Percentiles rank a stretch among this genome's conserved stretches.
Evolutionary conservation across 1,140 invertebrate genomes (phyloP).

Genomic region (Hycleus cichorii): DNA sequence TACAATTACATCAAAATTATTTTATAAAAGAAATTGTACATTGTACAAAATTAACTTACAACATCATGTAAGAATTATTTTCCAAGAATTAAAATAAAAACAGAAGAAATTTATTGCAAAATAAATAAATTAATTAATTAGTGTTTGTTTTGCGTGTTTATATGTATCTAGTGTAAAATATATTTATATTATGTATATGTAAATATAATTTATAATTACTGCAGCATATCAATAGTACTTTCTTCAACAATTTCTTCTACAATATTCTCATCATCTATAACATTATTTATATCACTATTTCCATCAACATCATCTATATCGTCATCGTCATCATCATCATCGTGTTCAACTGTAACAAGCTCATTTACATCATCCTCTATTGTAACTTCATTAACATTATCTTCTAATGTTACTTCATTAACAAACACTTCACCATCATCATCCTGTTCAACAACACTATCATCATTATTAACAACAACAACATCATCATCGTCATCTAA

Average conservation of each 20-base stretch:
- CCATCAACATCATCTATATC: background rate
- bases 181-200: no score
- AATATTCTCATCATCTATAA: no score
- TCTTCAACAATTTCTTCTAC: no score
- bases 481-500: no score
- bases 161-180: no score
- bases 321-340: constrained; percentile 2
- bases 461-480: background rate
- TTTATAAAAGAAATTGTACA: constrained; percentile 16
- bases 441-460: background rate
- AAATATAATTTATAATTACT: constrained; percentile 3
- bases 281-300: no score
- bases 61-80: constrained; percentile 4
- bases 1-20: constrained; percentile 14
- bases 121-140: constrained; percentile 15
- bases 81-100: no score
- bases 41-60: constrained; percentile 15
- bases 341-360: constrained; percentile 11
- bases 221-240: constrained; percentile 1
- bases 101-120: constrained; percentile 5
- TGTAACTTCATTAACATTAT: constrained; percentile 32
- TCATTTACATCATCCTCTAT: constrained; percentile 26
- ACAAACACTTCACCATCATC: constrained; percentile 31
- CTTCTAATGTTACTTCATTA: constrained; percentile 35
- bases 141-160: no score